Percentiles rank a stretch among this genome's conserved stretches.
phyloP scores from a whole-genome alignment of 2,113 vertebrate species.

The Thamnaconus septentrionalis region DNA sequence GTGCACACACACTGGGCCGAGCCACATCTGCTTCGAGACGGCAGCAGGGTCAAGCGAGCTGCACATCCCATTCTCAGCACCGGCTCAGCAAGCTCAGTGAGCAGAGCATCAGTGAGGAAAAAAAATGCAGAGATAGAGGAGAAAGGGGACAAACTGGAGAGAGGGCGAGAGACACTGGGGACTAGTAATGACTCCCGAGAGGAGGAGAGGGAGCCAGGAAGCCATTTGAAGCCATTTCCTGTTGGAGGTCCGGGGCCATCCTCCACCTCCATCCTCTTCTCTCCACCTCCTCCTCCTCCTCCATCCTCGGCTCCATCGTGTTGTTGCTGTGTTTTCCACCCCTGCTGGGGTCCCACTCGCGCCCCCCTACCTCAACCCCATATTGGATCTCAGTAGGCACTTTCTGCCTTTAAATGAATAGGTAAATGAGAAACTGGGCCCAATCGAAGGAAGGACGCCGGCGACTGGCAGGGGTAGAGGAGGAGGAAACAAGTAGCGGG shows the following conservation, averaged over 20 bases:
- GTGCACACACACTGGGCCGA: slow-evolving; percentile 21
- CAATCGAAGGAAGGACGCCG: slow-evolving; percentile 56
- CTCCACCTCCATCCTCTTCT: slow-evolving; percentile 48
- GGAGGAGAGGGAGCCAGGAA: slow-evolving; percentile 23
- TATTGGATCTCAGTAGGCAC: slow-evolving; percentile 84
- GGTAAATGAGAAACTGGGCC: slow-evolving; percentile 76
- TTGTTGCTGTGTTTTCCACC: slow-evolving; percentile 70
- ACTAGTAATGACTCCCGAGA: slow-evolving; percentile 2
- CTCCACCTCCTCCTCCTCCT: slow-evolving; percentile 45
- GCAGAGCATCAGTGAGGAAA: slow-evolving; percentile 61
- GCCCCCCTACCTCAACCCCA: slow-evolving; percentile 78
- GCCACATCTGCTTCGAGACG: slow-evolving; percentile 45
- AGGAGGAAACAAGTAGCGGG: slow-evolving; percentile 59
- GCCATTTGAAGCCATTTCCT: slow-evolving; percentile 65
- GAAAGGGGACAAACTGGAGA: slow-evolving; percentile 27
- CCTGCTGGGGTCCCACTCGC: slow-evolving; percentile 73
- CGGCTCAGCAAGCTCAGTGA: slow-evolving; percentile 57
- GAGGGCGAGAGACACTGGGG: slow-evolving; percentile 26
- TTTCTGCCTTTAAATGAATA: slow-evolving; percentile 81
- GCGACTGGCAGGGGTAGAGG: slow-evolving; percentile 43
- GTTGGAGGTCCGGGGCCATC: slow-evolving; percentile 55
- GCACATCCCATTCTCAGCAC: slow-evolving; percentile 57
- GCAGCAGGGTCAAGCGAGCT: slow-evolving; percentile 58
- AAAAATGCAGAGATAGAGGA: slow-evolving; percentile 34
- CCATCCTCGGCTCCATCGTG: slow-evolving; percentile 33